These are phyloP conservation scores for Sigmodon hispidus DNA, from an alignment of 2,113 vertebrate genomes.

Conservation along the genomic window DNA sequence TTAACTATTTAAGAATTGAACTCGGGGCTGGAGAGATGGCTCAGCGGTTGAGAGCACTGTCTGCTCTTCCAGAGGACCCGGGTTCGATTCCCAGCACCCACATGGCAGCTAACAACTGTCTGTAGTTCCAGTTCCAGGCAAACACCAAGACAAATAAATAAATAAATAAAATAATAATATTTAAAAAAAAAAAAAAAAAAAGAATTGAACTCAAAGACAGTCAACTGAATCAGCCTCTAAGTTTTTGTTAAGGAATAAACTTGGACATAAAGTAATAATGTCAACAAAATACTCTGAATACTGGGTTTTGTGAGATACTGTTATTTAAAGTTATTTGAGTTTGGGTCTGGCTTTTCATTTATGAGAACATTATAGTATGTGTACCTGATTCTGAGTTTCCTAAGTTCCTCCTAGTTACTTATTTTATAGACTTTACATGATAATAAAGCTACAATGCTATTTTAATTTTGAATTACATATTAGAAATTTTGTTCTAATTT, in stretches of 20 bases:
- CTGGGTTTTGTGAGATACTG: background rate
- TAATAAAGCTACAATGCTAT: background rate
- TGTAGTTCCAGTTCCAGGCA: too few species aligned
- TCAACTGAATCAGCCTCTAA: background rate
- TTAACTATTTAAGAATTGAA: background rate
- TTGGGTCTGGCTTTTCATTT: background rate
- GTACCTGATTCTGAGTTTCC: background rate
- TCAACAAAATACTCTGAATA: background rate
- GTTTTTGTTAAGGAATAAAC: background rate
- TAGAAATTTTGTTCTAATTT: background rate
- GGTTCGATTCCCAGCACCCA: too few species aligned
- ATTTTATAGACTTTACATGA: background rate
- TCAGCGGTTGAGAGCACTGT: too few species aligned
- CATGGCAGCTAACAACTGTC: too few species aligned
- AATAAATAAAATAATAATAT: too few species aligned
- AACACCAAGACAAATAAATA: too few species aligned
- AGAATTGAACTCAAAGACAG: background rate
- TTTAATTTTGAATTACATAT: background rate
- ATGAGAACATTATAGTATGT: background rate
- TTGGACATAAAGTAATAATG: background rate
- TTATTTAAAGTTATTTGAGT: background rate
- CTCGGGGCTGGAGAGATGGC: too few species aligned
- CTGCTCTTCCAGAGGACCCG: too few species aligned
- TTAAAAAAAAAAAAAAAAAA: background rate
- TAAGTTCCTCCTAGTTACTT: background rate